Evolutionary conservation across 1,140 invertebrate species (phyloP).

Genomic region (Sinella curviseta): DNA sequence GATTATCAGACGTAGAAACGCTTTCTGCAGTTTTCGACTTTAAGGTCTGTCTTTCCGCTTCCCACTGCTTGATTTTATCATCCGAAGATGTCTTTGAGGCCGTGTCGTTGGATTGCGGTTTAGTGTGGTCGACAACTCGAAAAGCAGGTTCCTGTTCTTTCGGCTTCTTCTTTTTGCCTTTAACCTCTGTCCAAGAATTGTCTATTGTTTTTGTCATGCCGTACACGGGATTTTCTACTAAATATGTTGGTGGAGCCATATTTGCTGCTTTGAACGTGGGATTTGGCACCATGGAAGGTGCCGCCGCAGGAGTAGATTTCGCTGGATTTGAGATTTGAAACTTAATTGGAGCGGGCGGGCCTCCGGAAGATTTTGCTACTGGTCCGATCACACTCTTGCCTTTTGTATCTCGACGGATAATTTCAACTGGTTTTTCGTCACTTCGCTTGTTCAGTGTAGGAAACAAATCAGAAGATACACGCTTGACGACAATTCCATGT

Average conservation of each 20-base stretch:
- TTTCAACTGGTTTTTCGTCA: neutral
- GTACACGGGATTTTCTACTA: neutral
- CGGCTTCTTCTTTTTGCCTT: conserved; percentile 7
- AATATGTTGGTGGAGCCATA: neutral
- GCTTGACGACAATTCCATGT: neutral
- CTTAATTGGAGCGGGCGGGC: neutral
- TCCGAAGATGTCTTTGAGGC: neutral
- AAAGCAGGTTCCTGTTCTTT: conserved; percentile 9
- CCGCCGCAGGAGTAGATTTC: too few relatives aligned
- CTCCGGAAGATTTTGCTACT: neutral
- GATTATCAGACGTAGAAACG: neutral
- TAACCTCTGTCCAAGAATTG: too few relatives aligned
- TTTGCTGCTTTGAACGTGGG: neutral
- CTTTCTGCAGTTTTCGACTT: neutral
- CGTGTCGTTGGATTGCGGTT: neutral
- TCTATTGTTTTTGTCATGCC: neutral
- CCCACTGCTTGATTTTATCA: conserved; percentile 6
- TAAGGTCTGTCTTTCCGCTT: neutral
- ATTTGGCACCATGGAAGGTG: neutral
- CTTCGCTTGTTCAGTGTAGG: neutral
- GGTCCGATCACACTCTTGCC: neutral
- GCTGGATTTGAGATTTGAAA: conserved; percentile 5
- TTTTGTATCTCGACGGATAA: neutral
- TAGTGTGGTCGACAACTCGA: neutral
- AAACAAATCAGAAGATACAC: neutral